Evolutionary conservation across 1,140 invertebrate genomes (phyloP).

Genomic region (Trichonephila inaurata): DNA sequence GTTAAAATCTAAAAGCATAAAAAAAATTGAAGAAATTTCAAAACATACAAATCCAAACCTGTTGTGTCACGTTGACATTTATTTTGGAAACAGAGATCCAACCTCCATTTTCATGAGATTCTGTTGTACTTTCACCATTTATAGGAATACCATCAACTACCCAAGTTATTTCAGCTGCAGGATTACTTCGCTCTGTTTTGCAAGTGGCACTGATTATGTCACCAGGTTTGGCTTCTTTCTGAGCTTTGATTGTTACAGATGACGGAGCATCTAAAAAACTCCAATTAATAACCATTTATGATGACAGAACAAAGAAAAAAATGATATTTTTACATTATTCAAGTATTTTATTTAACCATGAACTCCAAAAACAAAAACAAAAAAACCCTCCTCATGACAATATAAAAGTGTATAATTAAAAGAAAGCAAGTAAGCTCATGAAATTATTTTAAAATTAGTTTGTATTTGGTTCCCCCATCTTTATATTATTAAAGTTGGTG

Average conservation of each 20-base stretch:
- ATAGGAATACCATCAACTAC: slow-evolving; percentile 83
- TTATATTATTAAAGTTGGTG: too few relatives aligned
- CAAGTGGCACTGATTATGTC: slow-evolving; percentile 92
- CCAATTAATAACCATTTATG: too few relatives aligned
- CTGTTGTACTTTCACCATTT: slow-evolving; percentile 79
- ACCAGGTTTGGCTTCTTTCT: slow-evolving; percentile 86
- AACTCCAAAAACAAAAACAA: too few relatives aligned
- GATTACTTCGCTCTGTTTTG: slow-evolving; percentile 93
- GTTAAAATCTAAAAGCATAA: background rate
- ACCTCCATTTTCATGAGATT: slow-evolving; percentile 84
- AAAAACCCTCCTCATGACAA: too few relatives aligned
- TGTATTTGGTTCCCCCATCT: too few relatives aligned
- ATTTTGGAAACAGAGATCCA: slow-evolving; percentile 95
- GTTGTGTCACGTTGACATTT: slow-evolving; percentile 86
- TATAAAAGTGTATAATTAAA: too few relatives aligned
- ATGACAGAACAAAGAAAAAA: too few relatives aligned
- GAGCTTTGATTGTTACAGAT: slow-evolving; percentile 70
- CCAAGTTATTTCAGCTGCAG: slow-evolving; percentile 95
- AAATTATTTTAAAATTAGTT: too few relatives aligned
- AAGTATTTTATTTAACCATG: too few relatives aligned
- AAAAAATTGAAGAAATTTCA: background rate
- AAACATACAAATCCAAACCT: slow-evolving; percentile 81
- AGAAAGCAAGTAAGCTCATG: too few relatives aligned
- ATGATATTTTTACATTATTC: too few relatives aligned
- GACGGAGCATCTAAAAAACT: slow-evolving; percentile 73